phyloP scores from a whole-genome alignment of 2,113 vertebrate genomes.

The Ondatra zibethicus region DNA sequence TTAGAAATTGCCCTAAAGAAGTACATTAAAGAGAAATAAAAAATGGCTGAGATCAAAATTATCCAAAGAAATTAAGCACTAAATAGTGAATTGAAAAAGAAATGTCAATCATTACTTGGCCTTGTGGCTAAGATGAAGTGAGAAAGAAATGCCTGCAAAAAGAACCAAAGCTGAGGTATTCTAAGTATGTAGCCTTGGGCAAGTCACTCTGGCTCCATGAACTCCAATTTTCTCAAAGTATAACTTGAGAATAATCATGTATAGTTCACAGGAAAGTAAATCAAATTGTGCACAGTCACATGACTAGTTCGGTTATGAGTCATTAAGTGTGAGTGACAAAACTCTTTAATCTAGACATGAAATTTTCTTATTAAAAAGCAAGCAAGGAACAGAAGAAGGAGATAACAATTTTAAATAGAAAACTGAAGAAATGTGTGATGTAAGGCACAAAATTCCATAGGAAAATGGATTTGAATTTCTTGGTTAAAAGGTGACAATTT shows the following conservation, averaged over 20 bases:
- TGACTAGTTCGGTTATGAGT: not conserved
- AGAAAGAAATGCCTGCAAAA: not conserved
- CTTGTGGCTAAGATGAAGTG: not conserved
- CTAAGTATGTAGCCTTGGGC: not conserved
- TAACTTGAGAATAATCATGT: not conserved
- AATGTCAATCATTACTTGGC: not conserved
- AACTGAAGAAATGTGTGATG: not conserved
- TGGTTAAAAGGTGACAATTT: not conserved
- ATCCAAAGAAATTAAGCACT: not conserved
- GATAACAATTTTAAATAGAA: not conserved
- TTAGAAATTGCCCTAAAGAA: not conserved
- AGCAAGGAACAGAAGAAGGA: not conserved
- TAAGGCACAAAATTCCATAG: not conserved
- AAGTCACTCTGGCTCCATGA: not conserved
- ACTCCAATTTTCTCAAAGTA: constrained; percentile 5
- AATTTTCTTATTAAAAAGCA: not conserved
- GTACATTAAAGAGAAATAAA: not conserved
- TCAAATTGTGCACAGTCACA: not conserved
- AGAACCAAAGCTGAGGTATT: not conserved
- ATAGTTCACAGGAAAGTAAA: not conserved
- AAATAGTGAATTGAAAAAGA: not conserved
- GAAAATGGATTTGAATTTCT: not conserved
- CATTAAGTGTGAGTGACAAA: not conserved
- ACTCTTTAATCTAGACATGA: not conserved
- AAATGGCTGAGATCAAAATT: not conserved